Conservation (phyloP, 2,888 invertebrate species). For the Creontiades dilutus region DNA sequence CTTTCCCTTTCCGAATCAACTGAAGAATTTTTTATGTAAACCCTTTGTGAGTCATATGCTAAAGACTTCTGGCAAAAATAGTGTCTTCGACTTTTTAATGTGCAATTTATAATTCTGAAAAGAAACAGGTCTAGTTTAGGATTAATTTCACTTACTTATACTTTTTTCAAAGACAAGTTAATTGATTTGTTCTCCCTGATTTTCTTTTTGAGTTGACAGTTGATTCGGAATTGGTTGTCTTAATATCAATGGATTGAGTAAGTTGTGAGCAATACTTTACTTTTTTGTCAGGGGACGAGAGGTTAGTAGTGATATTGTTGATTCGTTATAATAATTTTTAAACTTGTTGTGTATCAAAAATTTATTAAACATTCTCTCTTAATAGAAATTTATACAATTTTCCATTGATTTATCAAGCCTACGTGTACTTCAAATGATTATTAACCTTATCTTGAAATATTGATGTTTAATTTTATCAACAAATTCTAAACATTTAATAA, state of each 20-base stretch:
- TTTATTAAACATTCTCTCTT: slow-evolving; percentile 58
- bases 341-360: slow-evolving; percentile 65
- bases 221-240: slow-evolving; percentile 69
- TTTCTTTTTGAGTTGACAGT: slow-evolving; percentile 54
- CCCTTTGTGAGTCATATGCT: slow-evolving; percentile 37
- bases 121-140: neutral
- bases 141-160: neutral
- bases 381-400: slow-evolving; percentile 21
- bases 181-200: neutral
- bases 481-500: slow-evolving; percentile 46
- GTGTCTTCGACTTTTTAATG: slow-evolving; percentile 53
- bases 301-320: slow-evolving; percentile 65
- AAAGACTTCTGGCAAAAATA: slow-evolving; percentile 49
- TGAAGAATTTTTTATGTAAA: slow-evolving; percentile 89
- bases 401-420: slow-evolving; percentile 24
- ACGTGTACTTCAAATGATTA: slow-evolving; percentile 42
- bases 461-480: slow-evolving; percentile 2
- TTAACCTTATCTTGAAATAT: neutral
- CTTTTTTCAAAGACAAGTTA: neutral
- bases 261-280: slow-evolving; percentile 64
- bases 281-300: slow-evolving; percentile 33
- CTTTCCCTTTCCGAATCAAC: slow-evolving; percentile 89
- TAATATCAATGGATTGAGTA: slow-evolving; percentile 55
- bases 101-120: slow-evolving; percentile 13
- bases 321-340: slow-evolving; percentile 66